Percentiles rank a stretch among this genome's conserved stretches.
phyloP scores from a whole-genome alignment of 2,797 vertebrate species.

The Tolypeutes matacus region DNA sequence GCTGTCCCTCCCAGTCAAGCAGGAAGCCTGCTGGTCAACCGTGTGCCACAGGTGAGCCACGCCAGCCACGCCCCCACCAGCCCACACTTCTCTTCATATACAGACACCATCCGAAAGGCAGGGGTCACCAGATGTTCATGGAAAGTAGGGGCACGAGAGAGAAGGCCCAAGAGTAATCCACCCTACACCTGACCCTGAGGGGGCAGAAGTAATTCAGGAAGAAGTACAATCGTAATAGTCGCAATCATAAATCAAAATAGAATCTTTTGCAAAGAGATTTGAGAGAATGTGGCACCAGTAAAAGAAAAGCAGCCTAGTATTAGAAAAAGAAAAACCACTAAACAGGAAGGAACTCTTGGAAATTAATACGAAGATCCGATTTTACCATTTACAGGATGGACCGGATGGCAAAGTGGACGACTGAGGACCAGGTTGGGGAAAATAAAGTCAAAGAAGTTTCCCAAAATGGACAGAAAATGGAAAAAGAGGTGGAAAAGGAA shows the following conservation, averaged over 20 bases:
- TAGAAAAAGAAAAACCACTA: rapidly evolving
- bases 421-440: rapidly evolving
- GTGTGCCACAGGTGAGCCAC: rapidly evolving
- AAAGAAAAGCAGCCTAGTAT: rapidly evolving
- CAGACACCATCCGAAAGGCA: no score
- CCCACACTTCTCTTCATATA: rapidly evolving
- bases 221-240: rapidly evolving
- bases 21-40: neutral
- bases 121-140: neutral
- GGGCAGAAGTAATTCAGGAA: no score
- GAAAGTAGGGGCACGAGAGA: neutral
- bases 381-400: rapidly evolving
- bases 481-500: rapidly evolving
- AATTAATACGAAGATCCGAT: rapidly evolving
- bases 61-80: rapidly evolving
- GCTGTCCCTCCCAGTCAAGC: neutral
- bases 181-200: no score
- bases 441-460: rapidly evolving
- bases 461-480: rapidly evolving
- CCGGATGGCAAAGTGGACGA: rapidly evolving
- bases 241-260: neutral
- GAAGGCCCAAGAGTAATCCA: rapidly evolving
- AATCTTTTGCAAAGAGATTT: neutral
- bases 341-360: neutral
- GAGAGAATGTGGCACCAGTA: neutral